Evolutionary conservation across 2,113 vertebrate genomes (phyloP), one percentile per base, ranked within the genome.

Genomic region (Anoplopoma fimbria): DNA sequence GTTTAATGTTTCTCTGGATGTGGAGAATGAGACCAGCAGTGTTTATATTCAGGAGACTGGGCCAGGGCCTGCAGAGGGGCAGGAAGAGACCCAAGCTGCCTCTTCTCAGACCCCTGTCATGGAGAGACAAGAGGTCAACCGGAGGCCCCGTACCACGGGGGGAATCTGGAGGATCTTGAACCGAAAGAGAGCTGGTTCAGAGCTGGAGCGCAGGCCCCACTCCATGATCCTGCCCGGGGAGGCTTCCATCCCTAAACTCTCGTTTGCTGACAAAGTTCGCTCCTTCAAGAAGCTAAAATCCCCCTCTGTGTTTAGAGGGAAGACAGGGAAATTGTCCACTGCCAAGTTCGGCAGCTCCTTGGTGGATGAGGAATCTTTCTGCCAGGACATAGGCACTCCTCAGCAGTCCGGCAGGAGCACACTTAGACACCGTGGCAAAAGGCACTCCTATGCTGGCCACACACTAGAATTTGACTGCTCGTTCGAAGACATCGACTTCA

Each of bases 221-320:
- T 99, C 98, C 62, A 97, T 98, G 97, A 96, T 99, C 77, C 92
- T 97, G 75, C 94, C 96, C 0, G 96, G 95, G 77, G 96, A 95
- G 85, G 91, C 90, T 1, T 93, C 94, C 34, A 95, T 96, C 79
- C 95, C 93, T 10, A 98, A 97, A 80, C 62, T 96, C 77, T 96
- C 97, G 0, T 97, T 98, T 79, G 95, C 96, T 63, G 96, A 99
- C 87, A 95, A 93, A 80, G 95, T 98, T 57, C 96, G 96, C 71
- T 96, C 95, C 0, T 96, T 96, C 57, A 99, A 96, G 83, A 97
- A 95, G 85, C 92, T 96, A 8, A 96, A 95, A 81, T 94, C 95
- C 25, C 95, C 95, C 0, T 93, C 82, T 91, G 96, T 92, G 86
- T 95, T 93, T 71, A 91, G 85, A 94, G 94, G 91, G 70, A 94